Evolutionary conservation across 1,140 invertebrate genomes (phyloP), one percentile per base, ranked within the genome.

Genomic region (Saxidomus purpurata): DNA sequence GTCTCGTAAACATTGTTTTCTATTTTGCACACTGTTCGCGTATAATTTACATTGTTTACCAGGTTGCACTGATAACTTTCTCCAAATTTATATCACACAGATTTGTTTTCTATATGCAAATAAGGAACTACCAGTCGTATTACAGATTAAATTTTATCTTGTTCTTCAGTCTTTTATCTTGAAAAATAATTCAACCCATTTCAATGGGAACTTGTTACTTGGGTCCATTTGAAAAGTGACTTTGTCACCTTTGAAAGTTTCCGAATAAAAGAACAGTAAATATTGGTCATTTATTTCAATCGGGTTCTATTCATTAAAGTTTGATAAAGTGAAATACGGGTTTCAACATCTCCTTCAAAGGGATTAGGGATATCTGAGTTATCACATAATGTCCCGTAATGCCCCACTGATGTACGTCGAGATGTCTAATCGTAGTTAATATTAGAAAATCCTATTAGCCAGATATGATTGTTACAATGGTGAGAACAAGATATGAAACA

Each of bases 391-490:
- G 85, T 63, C 38, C 85, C 38, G 25, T 77, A 76, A 87, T 87
- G 28, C 38, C 38, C 52, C 61, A 77, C 85, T 87, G 85, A 87
- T 77, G 85, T 87, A 31, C 55, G 31, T 36, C 55, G 49, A 55
- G 59, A 19, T n/a, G 25, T 25, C 31, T 79, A 87, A 87, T 77
- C 85, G 34, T 15, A 87, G 71, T 61, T 87, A 87, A 87, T 87
- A 79, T 59, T 4, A 61, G 34, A 63, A 40, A 87, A 87, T 77
- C 85, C 74, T 63, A 87, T 87, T 87, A 87, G 17, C 28, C 19
- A 31, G 85, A 87, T 87, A 87, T 36, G 34, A 87, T 87, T 87
- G 85, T 87, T 34, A 11, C 1, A 61, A 11, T 34, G 85, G 85
- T 87, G 85, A 43, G 85, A 87, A 87, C 82, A 84, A 52, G 85